A percentile compares a stretch with the other conserved stretches of the same genome.
Conservation (phyloP, 2,797 vertebrate genomes). For the Discoglossus pictus region DNA sequence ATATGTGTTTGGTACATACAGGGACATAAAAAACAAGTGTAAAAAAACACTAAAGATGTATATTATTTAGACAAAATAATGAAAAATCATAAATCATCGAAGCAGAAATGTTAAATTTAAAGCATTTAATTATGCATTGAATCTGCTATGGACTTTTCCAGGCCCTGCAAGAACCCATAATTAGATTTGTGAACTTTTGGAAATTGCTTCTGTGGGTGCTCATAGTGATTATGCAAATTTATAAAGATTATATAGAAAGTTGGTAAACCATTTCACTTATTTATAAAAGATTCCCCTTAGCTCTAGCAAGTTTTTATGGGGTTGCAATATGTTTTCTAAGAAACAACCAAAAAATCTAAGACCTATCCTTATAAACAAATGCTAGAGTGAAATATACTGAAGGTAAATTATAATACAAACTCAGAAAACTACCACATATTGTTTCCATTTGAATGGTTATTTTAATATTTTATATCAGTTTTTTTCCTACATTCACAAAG, state of each 20-base stretch:
- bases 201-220: constrained; percentile 34
- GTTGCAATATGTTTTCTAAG: background rate
- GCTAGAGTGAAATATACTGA: background rate
- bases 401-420: too few relatives aligned
- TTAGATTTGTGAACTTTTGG: constrained; percentile 51
- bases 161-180: constrained; percentile 45
- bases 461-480: too few relatives aligned
- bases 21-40: constrained; percentile 42
- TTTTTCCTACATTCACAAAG: too few relatives aligned
- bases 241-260: constrained; percentile 32
- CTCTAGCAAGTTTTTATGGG: constrained; percentile 9
- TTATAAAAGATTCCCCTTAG: constrained; percentile 26
- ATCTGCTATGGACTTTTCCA: constrained; percentile 53
- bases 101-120: constrained; percentile 54
- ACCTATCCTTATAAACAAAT: too few relatives aligned
- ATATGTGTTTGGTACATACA: constrained; percentile 53
- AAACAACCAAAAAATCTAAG: too few relatives aligned
- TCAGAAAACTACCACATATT: too few relatives aligned
- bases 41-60: constrained; percentile 43
- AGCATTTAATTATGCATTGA: constrained; percentile 63
- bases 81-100: constrained; percentile 58
- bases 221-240: constrained; percentile 46
- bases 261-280: constrained; percentile 30
- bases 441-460: too few relatives aligned
- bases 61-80: constrained; percentile 60